These are phyloP conservation scores for Stercorarius parasiticus DNA, from an alignment of 2,113 vertebrate genomes.

Conservation along the genomic window DNA sequence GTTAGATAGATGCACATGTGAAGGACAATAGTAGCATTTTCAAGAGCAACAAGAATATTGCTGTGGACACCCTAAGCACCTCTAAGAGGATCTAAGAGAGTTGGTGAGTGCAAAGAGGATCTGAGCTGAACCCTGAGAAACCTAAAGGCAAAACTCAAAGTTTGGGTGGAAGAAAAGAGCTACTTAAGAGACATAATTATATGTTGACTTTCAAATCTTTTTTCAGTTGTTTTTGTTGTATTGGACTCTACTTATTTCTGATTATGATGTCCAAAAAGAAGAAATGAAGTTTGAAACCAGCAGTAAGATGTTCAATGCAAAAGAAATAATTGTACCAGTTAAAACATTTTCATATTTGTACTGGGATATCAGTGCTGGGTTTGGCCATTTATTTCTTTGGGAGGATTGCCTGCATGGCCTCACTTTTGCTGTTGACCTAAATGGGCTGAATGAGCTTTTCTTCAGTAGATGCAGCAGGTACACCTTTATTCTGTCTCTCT, in stretches of 20 bases:
- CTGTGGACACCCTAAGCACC: not conserved
- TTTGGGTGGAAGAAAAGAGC: not conserved
- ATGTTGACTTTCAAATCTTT: not conserved
- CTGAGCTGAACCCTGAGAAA: not conserved
- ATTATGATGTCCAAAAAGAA: not conserved
- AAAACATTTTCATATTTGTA: not conserved
- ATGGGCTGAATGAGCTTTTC: not conserved
- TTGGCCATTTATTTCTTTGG: not conserved
- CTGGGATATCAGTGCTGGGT: not conserved
- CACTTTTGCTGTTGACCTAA: not conserved
- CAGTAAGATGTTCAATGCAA: not conserved
- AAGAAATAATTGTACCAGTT: not conserved
- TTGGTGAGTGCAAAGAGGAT: not conserved
- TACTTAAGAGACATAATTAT: not conserved
- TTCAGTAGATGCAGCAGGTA: not conserved
- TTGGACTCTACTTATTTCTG: not conserved
- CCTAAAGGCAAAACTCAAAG: not conserved
- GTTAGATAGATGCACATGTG: not conserved
- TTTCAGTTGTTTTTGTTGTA: not conserved
- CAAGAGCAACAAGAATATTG: not conserved
- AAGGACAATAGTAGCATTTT: not conserved
- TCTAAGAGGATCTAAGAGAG: not conserved
- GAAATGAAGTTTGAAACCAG: not conserved
- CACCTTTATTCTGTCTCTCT: not conserved
- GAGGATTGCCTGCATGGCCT: not conserved